phyloP scores from a whole-genome alignment of 2,113 vertebrate genomes.

The Gopherus evgoodei region DNA sequence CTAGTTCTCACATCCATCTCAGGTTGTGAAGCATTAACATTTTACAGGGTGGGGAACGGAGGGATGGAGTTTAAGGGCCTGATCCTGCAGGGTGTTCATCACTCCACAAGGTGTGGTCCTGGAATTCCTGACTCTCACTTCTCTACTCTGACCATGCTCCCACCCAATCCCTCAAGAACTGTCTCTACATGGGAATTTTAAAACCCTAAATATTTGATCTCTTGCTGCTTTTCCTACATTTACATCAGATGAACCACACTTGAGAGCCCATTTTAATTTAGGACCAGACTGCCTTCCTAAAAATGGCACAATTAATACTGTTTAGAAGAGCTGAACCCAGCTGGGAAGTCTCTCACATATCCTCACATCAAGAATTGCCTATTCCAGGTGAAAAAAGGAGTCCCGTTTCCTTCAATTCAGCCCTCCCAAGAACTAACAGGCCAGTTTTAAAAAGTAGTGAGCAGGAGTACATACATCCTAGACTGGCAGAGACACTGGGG shows the following conservation, averaged over 20 bases:
- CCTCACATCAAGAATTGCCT: neutral
- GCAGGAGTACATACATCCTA: fast-evolving
- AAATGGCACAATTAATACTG: fast-evolving
- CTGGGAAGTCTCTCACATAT: neutral
- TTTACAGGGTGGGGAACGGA: neutral
- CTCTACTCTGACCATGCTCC: neutral
- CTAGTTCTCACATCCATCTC: neutral
- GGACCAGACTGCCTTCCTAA: neutral
- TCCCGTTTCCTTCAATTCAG: neutral
- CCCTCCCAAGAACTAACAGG: neutral
- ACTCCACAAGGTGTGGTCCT: neutral
- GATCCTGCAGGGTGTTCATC: neutral
- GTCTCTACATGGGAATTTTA: neutral
- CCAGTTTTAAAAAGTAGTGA: neutral
- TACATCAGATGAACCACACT: neutral
- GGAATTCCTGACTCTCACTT: neutral
- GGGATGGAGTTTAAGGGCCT: neutral
- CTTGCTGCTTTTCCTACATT: neutral
- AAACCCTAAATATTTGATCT: neutral
- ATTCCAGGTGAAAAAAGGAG: fast-evolving
- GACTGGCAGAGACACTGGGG: fast-evolving
- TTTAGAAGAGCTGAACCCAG: neutral
- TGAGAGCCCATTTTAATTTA: neutral
- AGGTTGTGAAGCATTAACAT: fast-evolving
- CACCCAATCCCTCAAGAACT: neutral